These are phyloP conservation scores for Spondyliosoma cantharus DNA, from an alignment of 2,797 vertebrate genomes.

Conservation along the genomic window DNA sequence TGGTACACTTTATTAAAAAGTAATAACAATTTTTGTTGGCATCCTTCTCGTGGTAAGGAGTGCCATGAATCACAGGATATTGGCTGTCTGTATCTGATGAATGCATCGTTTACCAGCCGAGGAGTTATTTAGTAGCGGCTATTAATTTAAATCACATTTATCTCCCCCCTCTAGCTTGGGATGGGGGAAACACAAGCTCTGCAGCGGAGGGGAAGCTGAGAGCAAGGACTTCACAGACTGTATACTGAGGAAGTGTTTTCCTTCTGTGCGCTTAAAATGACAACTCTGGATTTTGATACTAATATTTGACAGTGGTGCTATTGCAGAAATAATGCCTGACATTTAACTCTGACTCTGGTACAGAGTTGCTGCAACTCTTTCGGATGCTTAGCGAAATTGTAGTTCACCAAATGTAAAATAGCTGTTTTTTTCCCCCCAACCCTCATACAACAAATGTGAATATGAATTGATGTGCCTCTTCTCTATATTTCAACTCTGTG, in stretches of 20 bases:
- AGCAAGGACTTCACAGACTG: conserved; percentile 42
- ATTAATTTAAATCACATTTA: conserved; percentile 99
- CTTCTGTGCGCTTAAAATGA: conserved; percentile 21
- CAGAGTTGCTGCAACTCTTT: neutral
- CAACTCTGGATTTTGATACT: conserved; percentile 23
- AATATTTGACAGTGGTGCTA: conserved; percentile 10
- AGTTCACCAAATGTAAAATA: neutral
- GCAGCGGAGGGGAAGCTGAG: conserved; percentile 75
- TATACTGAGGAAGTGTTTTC: conserved; percentile 29
- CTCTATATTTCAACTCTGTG: conserved; percentile 71
- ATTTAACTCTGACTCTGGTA: neutral
- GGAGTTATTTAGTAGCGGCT: conserved; percentile 99
- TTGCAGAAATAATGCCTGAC: neutral
- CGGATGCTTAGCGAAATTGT: neutral
- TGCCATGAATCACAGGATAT: conserved; percentile 99
- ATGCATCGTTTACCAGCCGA: conserved; percentile 99
- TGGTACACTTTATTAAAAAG: conserved; percentile 99
- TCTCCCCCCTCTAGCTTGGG: conserved; percentile 86
- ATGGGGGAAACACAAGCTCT: conserved; percentile 60
- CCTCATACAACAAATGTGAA: neutral
- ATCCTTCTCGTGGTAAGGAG: conserved; percentile 97
- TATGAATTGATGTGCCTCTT: neutral
- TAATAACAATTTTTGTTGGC: conserved; percentile 99
- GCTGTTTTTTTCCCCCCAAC: neutral
- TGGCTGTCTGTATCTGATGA: conserved; percentile 99